These are phyloP conservation scores for Mastacembelus armatus DNA, from an alignment of 2,797 vertebrate species.

Conservation along the genomic window DNA sequence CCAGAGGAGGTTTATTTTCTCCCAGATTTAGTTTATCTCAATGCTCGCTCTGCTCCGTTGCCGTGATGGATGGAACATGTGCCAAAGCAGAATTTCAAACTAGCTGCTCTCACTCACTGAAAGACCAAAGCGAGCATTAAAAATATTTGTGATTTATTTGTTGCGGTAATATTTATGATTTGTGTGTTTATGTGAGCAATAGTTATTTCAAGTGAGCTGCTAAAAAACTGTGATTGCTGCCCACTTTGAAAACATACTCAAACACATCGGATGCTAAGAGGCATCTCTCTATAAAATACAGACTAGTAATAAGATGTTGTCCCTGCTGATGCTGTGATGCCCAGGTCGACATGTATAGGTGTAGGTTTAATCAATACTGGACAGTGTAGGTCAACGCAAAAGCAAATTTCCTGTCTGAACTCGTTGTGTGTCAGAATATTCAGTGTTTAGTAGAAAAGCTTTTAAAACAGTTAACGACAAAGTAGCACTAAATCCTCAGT, in stretches of 20 bases:
- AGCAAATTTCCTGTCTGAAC: not conserved
- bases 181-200: not conserved
- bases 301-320: no score
- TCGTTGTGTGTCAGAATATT: no score
- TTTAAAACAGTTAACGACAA: constrained; percentile 5
- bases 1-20: constrained; percentile 47
- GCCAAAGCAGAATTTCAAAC: not conserved
- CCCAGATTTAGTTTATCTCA: constrained; percentile 21
- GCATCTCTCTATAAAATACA: not conserved
- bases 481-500: no score
- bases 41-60: constrained; percentile 1
- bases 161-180: not conserved
- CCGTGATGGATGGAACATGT: not conserved
- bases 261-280: not conserved
- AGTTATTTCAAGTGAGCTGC: not conserved
- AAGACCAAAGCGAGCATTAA: no score
- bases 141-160: not conserved
- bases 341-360: not conserved
- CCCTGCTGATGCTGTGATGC: not conserved
- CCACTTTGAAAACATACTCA: not conserved
- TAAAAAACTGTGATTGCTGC: not conserved
- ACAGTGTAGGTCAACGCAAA: not conserved
- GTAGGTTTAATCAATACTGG: not conserved
- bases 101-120: no score
- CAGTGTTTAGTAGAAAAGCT: not conserved